Evolutionary conservation across 2,797 vertebrate species (phyloP), one percentile per base, ranked within the genome.

Genomic region (Carapus acus): DNA sequence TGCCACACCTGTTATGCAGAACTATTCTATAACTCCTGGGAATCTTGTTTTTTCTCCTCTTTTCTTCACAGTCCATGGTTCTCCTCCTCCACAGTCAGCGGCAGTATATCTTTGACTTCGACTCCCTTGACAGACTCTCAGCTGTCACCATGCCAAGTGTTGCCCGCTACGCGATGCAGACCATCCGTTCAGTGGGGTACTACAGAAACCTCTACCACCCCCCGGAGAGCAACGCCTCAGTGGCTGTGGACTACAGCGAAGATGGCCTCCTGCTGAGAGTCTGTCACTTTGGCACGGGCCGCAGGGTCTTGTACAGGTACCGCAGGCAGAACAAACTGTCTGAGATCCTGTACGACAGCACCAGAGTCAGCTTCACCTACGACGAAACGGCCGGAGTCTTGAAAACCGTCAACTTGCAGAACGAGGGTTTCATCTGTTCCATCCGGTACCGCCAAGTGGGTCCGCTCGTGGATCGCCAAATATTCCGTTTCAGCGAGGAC

Each of bases 61-160:
- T 62, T 49, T 58, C 58, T 54, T 83, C 79, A 37, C 77, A 99
- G 96, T 96, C 96, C 69, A 94, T 97, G 91, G 94, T 98, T 50
- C 90, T 99, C 43, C 90, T 98, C 80, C 92, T 99, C 36, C 94
- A 96, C 72, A 99, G 96, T 84, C 96, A 99, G 77, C 87, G 95
- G 41, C 96, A 98, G 80, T 99, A 99, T 79, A 97, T 97, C 82
- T 99, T 99, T 6, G 94, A 98, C 51, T 97, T 94, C 0, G 94
- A 99, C 69, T 83, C 91, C 62, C 82, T 94, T 82, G 96, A 98
- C 66, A 90, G 93, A 12, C 91, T 99, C 8, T 92, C 92, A 0
- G 95, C 95, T 52, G 89, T 99, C 78, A 95, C 94, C 31, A 98
- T 99, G 96, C 96, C 96, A 55, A 99, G 95, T 0, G 92, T 99